These are phyloP conservation scores for Brachionus calyciflorus DNA, from an alignment of 1,140 invertebrate species.

Conservation along the genomic window DNA sequence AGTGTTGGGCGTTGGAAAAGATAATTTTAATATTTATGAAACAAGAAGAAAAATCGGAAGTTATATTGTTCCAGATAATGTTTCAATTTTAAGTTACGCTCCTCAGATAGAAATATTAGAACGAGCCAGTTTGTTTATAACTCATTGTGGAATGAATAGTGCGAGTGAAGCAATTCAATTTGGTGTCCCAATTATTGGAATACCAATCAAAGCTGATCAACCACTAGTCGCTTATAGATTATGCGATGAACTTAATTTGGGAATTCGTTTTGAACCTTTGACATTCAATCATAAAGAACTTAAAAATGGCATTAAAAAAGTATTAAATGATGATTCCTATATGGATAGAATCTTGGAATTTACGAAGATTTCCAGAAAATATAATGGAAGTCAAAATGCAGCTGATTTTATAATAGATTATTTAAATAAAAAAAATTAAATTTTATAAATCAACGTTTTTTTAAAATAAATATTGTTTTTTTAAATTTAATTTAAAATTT, in stretches of 20 bases:
- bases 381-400: neutral
- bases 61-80: neutral
- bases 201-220: slow-evolving; percentile 65
- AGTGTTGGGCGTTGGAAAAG: neutral
- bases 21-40: neutral
- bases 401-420: slow-evolving; percentile 7
- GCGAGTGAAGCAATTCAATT: slow-evolving; percentile 77
- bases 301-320: neutral
- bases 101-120: slow-evolving; percentile 53
- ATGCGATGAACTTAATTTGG: slow-evolving; percentile 8
- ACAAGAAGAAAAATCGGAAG: neutral
- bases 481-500: neutral
- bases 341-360: neutral
- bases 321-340: slow-evolving; percentile 10
- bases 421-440: slow-evolving; percentile 11
- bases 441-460: too few species aligned
- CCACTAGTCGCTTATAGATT: slow-evolving; percentile 7
- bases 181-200: slow-evolving; percentile 72
- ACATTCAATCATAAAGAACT: neutral
- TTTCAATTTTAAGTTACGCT: neutral
- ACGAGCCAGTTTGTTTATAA: slow-evolving; percentile 68
- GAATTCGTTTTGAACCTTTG: neutral
- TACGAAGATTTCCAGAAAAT: neutral
- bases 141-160: slow-evolving; percentile 75
- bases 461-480: too few species aligned